These are phyloP conservation scores for Temnothorax nylanderi DNA, from an alignment of 1,140 invertebrate species.

Conservation along the genomic window DNA sequence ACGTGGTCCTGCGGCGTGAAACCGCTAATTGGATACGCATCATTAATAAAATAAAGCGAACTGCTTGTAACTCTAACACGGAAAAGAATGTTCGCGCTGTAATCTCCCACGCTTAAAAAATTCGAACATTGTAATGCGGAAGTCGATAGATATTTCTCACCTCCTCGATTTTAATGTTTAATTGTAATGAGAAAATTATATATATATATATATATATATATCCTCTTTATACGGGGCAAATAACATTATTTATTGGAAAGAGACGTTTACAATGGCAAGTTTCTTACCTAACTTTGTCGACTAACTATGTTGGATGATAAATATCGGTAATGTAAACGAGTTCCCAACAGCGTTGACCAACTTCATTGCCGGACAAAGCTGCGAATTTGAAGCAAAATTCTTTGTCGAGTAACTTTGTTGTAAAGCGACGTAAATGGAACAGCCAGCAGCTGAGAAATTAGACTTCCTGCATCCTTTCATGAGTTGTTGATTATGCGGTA, in stretches of 20 bases:
- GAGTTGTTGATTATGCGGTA: background rate
- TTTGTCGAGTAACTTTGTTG: slow-evolving; percentile 26
- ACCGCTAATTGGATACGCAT: slow-evolving; percentile 74
- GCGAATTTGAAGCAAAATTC: slow-evolving; percentile 34
- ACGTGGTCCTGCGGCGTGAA: slow-evolving; percentile 60
- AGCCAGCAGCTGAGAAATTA: background rate
- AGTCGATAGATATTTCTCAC: background rate
- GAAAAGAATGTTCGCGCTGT: slow-evolving; percentile 1
- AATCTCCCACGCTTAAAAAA: slow-evolving; percentile 26
- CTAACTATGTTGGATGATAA: slow-evolving; percentile 9
- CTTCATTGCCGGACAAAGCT: slow-evolving; percentile 16
- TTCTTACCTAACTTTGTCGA: slow-evolving; percentile 18
- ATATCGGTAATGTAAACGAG: slow-evolving; percentile 35
- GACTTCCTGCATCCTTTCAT: slow-evolving; percentile 3
- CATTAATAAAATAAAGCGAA: slow-evolving; percentile 70
- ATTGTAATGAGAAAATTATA: background rate
- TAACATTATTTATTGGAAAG: slow-evolving; percentile 22
- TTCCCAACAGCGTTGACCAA: slow-evolving; percentile 13
- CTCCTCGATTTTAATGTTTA: background rate
- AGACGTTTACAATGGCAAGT: background rate
- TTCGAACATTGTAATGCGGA: background rate
- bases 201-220: too few species aligned
- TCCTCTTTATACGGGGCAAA: background rate
- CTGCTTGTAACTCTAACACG: slow-evolving; percentile 32
- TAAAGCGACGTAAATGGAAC: background rate